Evolutionary conservation across 2,797 vertebrate species (phyloP), one percentile per base, ranked within the genome.

Genomic region (Molothrus ater): DNA sequence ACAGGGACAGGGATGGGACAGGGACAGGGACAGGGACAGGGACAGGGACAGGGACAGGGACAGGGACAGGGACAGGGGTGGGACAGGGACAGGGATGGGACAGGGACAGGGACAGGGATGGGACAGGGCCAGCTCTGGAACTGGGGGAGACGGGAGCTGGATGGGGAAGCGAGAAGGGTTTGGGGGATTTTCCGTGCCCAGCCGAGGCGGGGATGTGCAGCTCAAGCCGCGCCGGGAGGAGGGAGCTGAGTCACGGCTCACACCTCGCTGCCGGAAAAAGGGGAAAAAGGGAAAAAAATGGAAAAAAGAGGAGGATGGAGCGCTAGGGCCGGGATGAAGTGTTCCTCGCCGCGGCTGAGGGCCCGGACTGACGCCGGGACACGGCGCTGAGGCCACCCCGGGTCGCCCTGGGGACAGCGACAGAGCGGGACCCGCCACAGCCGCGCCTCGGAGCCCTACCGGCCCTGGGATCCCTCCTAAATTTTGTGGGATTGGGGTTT

Each of bases 211-310:
- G 50, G 21, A 16, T 40, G 57, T 10, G 57, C 24, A 18, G 57
- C 57, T 36, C 36, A 57, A 60, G 57, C 36, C 25, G 76, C 19
- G 2, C 14, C 45, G 65, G 89, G 82, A 74, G 53, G 65, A 59
- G 43, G 61, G 59, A 73, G 93, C 83, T 93, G 95, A 94, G 86
- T 92, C 94, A 92, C 2, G 19, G 89, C 73, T 60, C 22, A 43
- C 93, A 86, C 87, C 89, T 93, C 66, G 16, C 86, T 66, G 36
- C 36, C 36, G 59, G 59, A 28, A 38, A 38, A 60, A 18, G 24
- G 24, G 57, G 24, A 1, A 6, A 34, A 34, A 57, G 16, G 14
- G 20, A 3, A 10, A 25, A 36, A 59, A 26, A 36, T 13, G 13
- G 47, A 1, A 1, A 50, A 45, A 65, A 36, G 38, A 19, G 8